Conservation (phyloP, 92 coral and sea anemone genomes). For the Siderastrea radians region DNA sequence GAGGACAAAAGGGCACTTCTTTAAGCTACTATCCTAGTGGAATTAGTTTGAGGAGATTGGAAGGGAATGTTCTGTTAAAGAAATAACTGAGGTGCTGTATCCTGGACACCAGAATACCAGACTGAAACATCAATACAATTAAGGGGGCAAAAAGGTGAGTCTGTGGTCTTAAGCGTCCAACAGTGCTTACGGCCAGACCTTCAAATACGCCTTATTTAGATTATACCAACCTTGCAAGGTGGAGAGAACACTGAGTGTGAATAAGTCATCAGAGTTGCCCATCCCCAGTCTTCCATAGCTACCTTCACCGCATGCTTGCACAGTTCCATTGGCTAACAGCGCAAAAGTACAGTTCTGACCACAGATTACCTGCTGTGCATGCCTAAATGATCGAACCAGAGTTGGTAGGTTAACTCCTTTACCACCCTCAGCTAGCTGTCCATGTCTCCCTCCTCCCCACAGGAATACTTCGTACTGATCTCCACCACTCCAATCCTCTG, state of each 20-base stretch:
- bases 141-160: too few relatives aligned
- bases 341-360: constrained; percentile 91
- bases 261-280: constrained; percentile 91
- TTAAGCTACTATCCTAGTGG: too few relatives aligned
- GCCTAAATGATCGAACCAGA: constrained; percentile 78
- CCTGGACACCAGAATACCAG: too few relatives aligned
- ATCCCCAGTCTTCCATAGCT: constrained; percentile 92
- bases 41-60: too few relatives aligned
- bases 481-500: constrained; percentile 91
- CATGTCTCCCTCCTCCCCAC: constrained; percentile 96
- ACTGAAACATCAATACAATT: too few relatives aligned
- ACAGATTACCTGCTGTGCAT: constrained; percentile 84
- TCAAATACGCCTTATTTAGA: neutral
- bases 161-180: too few relatives aligned
- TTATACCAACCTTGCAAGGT: constrained; percentile 76
- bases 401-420: constrained; percentile 88
- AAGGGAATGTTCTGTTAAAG: too few relatives aligned
- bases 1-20: too few relatives aligned
- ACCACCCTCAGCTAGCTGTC: constrained; percentile 87
- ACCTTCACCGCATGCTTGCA: constrained; percentile 89
- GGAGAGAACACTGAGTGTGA: constrained; percentile 72
- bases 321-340: constrained; percentile 77
- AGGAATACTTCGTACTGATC: constrained; percentile 89
- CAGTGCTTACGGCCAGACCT: too few relatives aligned
- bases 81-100: too few relatives aligned